Evolutionary conservation across 2,797 vertebrate genomes (phyloP), one percentile per base, ranked within the genome.

Genomic region (Botia almorhae): DNA sequence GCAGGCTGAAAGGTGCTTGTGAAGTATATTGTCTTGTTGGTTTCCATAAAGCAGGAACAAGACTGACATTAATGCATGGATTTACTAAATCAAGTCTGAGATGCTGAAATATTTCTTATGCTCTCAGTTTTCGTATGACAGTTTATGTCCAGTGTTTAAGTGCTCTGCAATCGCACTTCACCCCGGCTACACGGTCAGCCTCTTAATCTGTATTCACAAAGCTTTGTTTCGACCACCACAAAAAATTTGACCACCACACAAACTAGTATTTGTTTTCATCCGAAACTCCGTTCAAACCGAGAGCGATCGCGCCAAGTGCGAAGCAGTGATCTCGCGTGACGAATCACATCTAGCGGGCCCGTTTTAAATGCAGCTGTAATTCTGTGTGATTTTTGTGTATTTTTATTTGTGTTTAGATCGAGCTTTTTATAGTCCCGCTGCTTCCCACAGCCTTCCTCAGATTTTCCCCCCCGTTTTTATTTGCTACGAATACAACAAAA

Each of bases 91-190:
- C 87, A 84, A 81, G 82, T 87, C 83, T 86, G 86, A 90, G 90
- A 92, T 87, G 83, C 88, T 86, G 81, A 84, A 88, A 89, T 91
- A 87, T 89, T 89, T 91, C 89, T 67, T 88, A 26, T 89, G 88
- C 89, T 87, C 89, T 87, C 86, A 67, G 89, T 89, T 85, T 85
- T 87, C 85, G 87, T 88, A 82, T 91, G 92, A 92, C 90, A 92
- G 89, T 88, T 92, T 90, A 90, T 92, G 91, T 88, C 89, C 89
- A 91, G 87, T 70, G 87, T 85, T 87, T 91, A 61, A 89, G 23
- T 2, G 23, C 23, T 26, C 23, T 26, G 23, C 23, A 26, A 26
- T 26, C 23, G 23, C 23, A 26, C 23, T 26, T 26, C 23, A 26
- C 23, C 23, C 23, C 23, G 2, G 23, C 23, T 26, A 26, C 65